Percentiles rank a stretch among this genome's conserved stretches.
Evolutionary conservation across 2,888 invertebrate genomes (phyloP).

Genomic region (Diarsia brunnea): DNA sequence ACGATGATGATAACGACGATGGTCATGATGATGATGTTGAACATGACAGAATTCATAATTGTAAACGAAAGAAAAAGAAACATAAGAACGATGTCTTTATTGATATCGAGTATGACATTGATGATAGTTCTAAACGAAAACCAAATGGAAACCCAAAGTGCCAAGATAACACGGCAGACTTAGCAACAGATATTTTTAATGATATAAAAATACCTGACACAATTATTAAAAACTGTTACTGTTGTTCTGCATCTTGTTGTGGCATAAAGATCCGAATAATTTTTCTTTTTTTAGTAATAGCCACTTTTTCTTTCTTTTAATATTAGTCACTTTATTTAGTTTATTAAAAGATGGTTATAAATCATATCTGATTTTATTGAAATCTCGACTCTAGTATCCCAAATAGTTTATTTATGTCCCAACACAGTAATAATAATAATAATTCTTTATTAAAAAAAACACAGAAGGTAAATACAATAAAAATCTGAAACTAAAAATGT

Average conservation of each 20-base stretch:
- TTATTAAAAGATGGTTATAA: conserved; percentile 29
- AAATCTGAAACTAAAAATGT: too few relatives aligned
- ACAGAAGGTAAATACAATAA: too few relatives aligned
- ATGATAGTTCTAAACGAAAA: conserved; percentile 36
- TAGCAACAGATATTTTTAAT: conserved; percentile 52
- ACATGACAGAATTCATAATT: conserved; percentile 39
- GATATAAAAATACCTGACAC: conserved; percentile 63
- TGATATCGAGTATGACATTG: conserved; percentile 46
- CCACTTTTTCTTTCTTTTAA: conserved; percentile 9
- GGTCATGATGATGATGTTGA: conserved; percentile 18
- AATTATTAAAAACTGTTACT: conserved; percentile 69
- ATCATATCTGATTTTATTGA: neutral
- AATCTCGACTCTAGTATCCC: neutral
- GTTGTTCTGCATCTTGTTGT: conserved; percentile 62
- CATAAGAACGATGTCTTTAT: conserved; percentile 11
- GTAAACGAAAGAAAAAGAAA: conserved; percentile 26
- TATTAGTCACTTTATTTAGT: conserved; percentile 21
- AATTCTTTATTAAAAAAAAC: too few relatives aligned
- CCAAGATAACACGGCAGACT: conserved; percentile 37
- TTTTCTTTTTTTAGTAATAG: conserved; percentile 16
- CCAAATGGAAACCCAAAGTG: conserved; percentile 42
- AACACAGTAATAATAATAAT: too few relatives aligned
- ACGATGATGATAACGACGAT: conserved; percentile 54
- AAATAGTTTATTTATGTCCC: neutral
- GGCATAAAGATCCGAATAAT: neutral